Base-by-base conservation (phyloP, 2,113 vertebrate species). In the Stigmatopora argus region DNA sequence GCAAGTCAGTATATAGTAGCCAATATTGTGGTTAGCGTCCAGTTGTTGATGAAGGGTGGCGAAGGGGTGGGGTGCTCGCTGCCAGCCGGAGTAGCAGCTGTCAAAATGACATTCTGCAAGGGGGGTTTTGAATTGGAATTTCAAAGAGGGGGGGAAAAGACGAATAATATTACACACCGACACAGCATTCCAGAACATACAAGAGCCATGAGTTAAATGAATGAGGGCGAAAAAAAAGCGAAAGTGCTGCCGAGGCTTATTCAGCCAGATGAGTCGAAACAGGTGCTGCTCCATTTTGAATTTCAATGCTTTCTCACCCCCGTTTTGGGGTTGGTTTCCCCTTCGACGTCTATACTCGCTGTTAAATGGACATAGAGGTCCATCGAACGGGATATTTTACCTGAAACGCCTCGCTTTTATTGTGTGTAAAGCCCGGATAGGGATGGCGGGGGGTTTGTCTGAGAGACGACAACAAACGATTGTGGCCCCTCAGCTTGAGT, bases 221-320 rank as follows among this genome's bases (percentile, higher is more conserved):
- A 45, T 15, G 21, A 23, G 9, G 19, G 9, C 53, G 51, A 45
- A 60, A 18, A 49, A 66, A 55, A 57, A 5, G 62, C 26, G 48
- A 72, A 78, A 71, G 56, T 35, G 70, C 57, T 66, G 57, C 66
- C n/a, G 69, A 47, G 71, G 41, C 64, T 64, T 66, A 74, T 78
- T 81, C 72, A 78, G 78, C 81, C 81, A 78, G 85, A 88, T 78
- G 85, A 81, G 84, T 84, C 80, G 82, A 86, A 88, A 88, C 88
- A 89, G 88, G 86, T 89, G 88, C 86, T 84, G 78, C 88, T 89
- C 88, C 88, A 89, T 89, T 88, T 89, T 89, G 88, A 79, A 87
- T 80, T 62, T 82, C 82, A 71, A 80, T 75, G 72, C 65, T 52
- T 81, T 73, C 59, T 81, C 81, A 76, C 65, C 62, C 72, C 78